Base-by-base conservation (phyloP, 2,888 invertebrate species). In the Epiblema foenella region DNA sequence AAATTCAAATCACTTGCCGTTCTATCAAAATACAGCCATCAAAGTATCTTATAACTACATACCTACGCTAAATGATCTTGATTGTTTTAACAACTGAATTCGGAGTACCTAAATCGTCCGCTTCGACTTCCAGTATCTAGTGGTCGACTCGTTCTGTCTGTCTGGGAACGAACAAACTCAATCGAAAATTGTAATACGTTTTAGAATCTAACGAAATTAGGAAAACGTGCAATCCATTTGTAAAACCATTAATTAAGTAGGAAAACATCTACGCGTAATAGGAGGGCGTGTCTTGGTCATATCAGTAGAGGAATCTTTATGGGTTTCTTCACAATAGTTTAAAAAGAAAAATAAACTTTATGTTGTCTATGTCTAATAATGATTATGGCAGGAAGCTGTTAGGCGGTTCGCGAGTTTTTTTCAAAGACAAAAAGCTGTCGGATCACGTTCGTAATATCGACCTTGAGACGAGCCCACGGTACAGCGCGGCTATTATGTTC, bases 391-490 rank as follows among this genome's bases (percentile, higher is more conserved):
- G 80, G 80, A 80, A 79, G 77, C 76, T 75, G 70, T 79, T 79
- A 77, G 75, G 52, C 18, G n/a, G 58, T 74, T 70, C 69, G 76
- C 72, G 73, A 76, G 79, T 79, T 80, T 81, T n/a, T 83, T 79
- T 79, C 74, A 75, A 73, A 65, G 76, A 75, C 73, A 83, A 84
- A 86, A 84, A 85, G 79, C 69, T 81, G 81, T 84, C 81, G 77
- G 81, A 82, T 85, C 85, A 86, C 86, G 87, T 83, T 78, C 77
- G 67, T 68, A n/a, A n/a, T n/a, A 52, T 77, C 83, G 84, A 79
- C 89, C 89, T 88, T 89, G 87, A 83, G 85, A 82, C 84, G 77
- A 84, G 83, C 83, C 83, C 83, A 82, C 84, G 74, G 73, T 73
- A 73, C 74, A 67, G 54, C 46, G 65, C 60, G 66, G 62, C 54